Conservation (phyloP, 2,888 invertebrate genomes). For the Zelleria hepariella region DNA sequence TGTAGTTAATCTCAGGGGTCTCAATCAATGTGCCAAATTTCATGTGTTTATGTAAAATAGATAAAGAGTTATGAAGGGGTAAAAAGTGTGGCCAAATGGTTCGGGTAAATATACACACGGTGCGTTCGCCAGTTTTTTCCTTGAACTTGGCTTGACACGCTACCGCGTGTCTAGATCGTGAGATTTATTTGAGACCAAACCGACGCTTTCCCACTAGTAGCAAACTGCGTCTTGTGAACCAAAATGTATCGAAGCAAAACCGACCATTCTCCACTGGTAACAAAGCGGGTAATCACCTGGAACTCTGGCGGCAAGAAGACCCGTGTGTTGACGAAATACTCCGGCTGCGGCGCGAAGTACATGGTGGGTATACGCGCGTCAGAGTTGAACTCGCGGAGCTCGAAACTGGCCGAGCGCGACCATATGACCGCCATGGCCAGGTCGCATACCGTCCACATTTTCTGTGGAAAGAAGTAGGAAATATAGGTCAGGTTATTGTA, state of each 20-base stretch:
- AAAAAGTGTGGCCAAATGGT: too few relatives aligned
- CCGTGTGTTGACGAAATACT: constrained; percentile 80
- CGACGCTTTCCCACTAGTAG: too few relatives aligned
- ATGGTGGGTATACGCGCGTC: constrained; percentile 91
- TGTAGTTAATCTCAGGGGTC: too few relatives aligned
- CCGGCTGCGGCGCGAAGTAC: constrained; percentile 86
- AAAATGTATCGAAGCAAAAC: background rate
- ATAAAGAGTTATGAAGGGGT: too few relatives aligned
- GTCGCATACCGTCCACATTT: constrained; percentile 97
- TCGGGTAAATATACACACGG: too few relatives aligned
- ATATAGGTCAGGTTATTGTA: background rate
- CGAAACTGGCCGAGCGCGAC: constrained; percentile 88
- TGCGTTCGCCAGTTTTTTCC: too few relatives aligned
- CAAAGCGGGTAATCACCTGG: constrained; percentile 54
- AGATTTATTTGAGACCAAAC: too few relatives aligned
- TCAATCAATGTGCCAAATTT: too few relatives aligned
- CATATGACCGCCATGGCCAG: constrained; percentile 91
- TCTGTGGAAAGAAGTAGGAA: too few relatives aligned
- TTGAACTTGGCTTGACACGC: too few relatives aligned
- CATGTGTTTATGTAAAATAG: too few relatives aligned
- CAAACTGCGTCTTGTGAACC: background rate
- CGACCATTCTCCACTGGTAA: background rate
- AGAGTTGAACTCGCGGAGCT: constrained; percentile 89
- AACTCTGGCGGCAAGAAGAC: constrained; percentile 87
- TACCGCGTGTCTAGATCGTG: too few relatives aligned